Evolutionary conservation across 1,140 invertebrate species (phyloP).

Genomic region (Euschistus heros): DNA sequence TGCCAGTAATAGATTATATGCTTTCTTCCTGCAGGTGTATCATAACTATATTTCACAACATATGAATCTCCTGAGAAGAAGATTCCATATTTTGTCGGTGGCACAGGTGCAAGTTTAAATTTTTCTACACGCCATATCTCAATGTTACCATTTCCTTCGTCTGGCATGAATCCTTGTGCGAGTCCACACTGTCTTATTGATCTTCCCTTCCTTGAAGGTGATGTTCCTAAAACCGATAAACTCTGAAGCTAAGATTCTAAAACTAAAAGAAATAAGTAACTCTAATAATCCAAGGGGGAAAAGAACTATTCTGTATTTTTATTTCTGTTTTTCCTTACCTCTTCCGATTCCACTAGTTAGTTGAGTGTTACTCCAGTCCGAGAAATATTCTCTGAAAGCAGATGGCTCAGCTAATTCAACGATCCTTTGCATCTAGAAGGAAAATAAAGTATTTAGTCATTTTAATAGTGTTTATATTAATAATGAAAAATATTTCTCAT

Average conservation of each 20-base stretch:
- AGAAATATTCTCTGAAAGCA: constrained; percentile 68
- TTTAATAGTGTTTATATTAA: background rate
- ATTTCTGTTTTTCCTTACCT: background rate
- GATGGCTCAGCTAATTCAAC: constrained; percentile 63
- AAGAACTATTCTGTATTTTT: too few relatives aligned
- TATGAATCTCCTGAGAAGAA: constrained; percentile 69
- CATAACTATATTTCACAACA: constrained; percentile 59
- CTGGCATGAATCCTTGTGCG: constrained; percentile 60
- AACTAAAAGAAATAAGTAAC: too few relatives aligned
- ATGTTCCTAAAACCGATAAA: background rate
- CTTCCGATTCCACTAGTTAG: constrained; percentile 1
- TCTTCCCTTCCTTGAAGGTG: constrained; percentile 17
- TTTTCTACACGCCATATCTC: constrained; percentile 43
- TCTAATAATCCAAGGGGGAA: too few relatives aligned
- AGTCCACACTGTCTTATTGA: constrained; percentile 20
- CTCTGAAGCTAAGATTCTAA: too few relatives aligned
- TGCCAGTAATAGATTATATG: constrained; percentile 67
- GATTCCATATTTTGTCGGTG: constrained; percentile 45
- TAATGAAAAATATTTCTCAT: background rate
- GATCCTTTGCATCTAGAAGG: constrained; percentile 43
- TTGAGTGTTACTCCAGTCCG: constrained; percentile 50
- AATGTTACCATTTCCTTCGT: constrained; percentile 49
- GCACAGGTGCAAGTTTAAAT: constrained; percentile 44
- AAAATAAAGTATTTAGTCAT: constrained; percentile 1
- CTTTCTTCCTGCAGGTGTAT: constrained; percentile 39